Evolutionary conservation across 37 sponge, comb jelly and placozoan genomes (phyloP).

Genomic region (Hexactinellida sp.): DNA sequence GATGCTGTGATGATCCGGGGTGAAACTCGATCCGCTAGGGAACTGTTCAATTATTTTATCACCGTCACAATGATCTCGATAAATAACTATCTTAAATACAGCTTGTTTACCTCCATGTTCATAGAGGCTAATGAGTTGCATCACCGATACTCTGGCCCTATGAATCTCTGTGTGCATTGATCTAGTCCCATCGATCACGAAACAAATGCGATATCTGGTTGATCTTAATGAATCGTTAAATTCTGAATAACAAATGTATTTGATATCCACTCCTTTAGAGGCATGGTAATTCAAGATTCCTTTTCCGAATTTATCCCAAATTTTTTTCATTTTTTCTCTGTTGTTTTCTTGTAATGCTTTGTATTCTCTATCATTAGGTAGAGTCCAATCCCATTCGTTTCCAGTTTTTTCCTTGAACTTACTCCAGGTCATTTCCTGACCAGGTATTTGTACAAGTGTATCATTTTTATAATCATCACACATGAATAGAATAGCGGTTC

Average conservation of each 20-base stretch:
- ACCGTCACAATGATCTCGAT: not conserved
- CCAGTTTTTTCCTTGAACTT: not conserved
- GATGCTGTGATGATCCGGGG: not conserved
- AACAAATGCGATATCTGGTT: not conserved
- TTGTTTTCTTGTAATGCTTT: not conserved
- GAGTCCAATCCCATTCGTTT: conserved; percentile 13
- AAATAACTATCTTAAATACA: not conserved
- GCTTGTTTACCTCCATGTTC: not conserved
- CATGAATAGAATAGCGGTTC: not conserved
- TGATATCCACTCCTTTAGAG: not conserved
- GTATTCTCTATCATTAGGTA: not conserved
- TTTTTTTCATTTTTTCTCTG: not conserved
- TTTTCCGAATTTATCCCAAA: not conserved
- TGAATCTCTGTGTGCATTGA: not conserved
- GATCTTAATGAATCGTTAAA: not conserved
- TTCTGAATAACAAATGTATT: not conserved
- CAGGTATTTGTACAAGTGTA: not conserved
- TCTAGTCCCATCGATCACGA: not conserved
- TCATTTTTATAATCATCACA: not conserved
- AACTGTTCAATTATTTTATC: not conserved
- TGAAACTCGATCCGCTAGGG: not conserved
- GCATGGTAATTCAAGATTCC: not conserved
- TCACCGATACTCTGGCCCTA: not conserved
- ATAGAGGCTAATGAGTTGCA: not conserved
- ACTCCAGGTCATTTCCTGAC: not conserved